Evolutionary conservation across 2,888 invertebrate genomes (phyloP).

Genomic region (Embidobia sp.): DNA sequence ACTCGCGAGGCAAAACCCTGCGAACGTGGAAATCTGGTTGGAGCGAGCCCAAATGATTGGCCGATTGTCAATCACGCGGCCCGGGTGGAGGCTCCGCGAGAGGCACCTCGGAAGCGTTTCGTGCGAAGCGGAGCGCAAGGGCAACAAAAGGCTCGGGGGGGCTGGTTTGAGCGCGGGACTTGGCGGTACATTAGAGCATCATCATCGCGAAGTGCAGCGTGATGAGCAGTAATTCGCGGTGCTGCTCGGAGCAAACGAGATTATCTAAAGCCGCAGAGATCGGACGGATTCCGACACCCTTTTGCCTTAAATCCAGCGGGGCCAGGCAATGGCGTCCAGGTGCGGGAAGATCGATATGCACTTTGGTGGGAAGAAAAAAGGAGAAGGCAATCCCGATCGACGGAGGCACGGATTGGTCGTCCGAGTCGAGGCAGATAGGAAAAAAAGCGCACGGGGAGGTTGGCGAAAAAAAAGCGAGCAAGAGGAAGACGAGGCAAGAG

Average conservation of each 20-base stretch:
- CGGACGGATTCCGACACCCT: slow-evolving; percentile 66
- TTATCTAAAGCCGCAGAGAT: slow-evolving; percentile 65
- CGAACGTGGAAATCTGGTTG: too few species aligned
- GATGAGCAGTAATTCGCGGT: slow-evolving; percentile 64
- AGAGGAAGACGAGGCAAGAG: slow-evolving; percentile 57
- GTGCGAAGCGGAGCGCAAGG: too few species aligned
- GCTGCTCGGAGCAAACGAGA: slow-evolving; percentile 61
- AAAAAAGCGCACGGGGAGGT: slow-evolving; percentile 62
- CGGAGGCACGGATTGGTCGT: slow-evolving; percentile 66
- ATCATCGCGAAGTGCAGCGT: slow-evolving; percentile 55
- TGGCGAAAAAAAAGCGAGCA: slow-evolving; percentile 52
- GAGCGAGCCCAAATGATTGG: too few species aligned
- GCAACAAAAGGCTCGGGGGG: too few species aligned
- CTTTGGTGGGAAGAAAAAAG: slow-evolving; percentile 67
- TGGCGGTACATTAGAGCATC: slow-evolving; percentile 47
- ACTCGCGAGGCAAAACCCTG: too few species aligned
- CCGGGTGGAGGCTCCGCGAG: too few species aligned
- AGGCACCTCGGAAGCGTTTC: too few species aligned
- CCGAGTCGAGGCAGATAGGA: slow-evolving; percentile 65
- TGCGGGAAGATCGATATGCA: slow-evolving; percentile 67
- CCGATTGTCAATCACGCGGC: too few species aligned
- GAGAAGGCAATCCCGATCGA: slow-evolving; percentile 66
- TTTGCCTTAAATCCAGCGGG: slow-evolving; percentile 67
- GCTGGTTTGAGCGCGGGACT: too few species aligned
- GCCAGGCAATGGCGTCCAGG: slow-evolving; percentile 68